Base-by-base conservation (phyloP, 2,888 invertebrate genomes). In the Synanthedon formicaeformis region DNA sequence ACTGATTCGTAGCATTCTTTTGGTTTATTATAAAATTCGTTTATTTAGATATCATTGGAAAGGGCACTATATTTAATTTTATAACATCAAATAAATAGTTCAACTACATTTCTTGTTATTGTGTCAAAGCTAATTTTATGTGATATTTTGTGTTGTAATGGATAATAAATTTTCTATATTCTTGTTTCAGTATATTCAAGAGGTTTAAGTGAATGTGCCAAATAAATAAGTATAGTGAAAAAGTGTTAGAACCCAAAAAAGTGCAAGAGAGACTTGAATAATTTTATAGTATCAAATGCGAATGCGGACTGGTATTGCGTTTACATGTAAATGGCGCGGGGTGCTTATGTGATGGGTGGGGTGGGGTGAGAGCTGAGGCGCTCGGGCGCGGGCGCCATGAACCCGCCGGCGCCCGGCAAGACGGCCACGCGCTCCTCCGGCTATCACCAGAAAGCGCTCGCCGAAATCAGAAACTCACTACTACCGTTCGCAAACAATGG, bases 401-500 rank as follows among this genome's bases (percentile, higher is more conserved):
- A 90, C 88, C 89, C 89, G 80, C 89, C 89, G 82, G 89, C 89
- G 81, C 87, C 88, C 84, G 85, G 85, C 81, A 88, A 88, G 81
- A 81, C 91, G 86, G 90, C 90, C 84, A 90, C 91, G 88, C 91
- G 92, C 86, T 90, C 90, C 77, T 90, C 92, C 88, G 93, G 93
- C 87, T 95, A 95, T 85, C 93, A 93, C 85, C 93, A 94, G 83
- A 94, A 94, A 88, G 95, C 95, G 75, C 90, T 95, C 81, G 94
- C 93, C 83, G 93, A 94, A 84, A 95, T 95, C 71, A 91, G 95
- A 65, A 94, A 94, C 79, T 94, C 94, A 56, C 81, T 95, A 66
- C 89, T 93, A 67, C 95, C 94, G 53, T 95, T 94, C 77, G 94
- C 94, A 53, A 93, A 94, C 71, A 91, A 86, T 63, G 85, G 87